Base-by-base conservation (phyloP, 2,113 vertebrate species). In the Glaucomys volans region DNA sequence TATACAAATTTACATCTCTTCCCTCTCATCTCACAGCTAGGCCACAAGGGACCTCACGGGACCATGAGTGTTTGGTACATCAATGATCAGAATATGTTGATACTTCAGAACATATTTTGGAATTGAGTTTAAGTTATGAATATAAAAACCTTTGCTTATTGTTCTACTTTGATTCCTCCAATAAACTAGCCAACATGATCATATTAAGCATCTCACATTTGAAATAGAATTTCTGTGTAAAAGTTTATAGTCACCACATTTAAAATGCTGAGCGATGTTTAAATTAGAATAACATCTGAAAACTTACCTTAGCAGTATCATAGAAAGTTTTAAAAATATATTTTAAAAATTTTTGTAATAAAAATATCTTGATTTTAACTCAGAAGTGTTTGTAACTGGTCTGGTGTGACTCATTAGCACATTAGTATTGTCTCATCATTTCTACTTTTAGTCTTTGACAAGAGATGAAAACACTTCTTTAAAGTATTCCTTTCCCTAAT, bases 341-440 rank as follows among this genome's bases (percentile, higher is more conserved):
- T 76, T 90, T 72, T 10, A 17, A 59, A 85, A 93, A n/a, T 42
- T 10, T 71, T 94, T 88, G 80, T 35, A 71, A 76, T 64, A 40
- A 94, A 90, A 71, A 66, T 83, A 47, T 90, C 74, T 28, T 28
- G 13, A 77, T 67, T 44, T 93, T 50, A 69, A 91, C 35, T n/a
- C 9, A 42, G n/a, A 95, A 52, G 30, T 83, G 52, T 44, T 54
- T 47, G 57, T 66, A 83, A 67, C 62, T 44, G 18, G 35, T 82
- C 30, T 44, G 16, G 83, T 74, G 44, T 26, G 30, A 16, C 52
- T 95, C 16, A 71, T 76, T 54, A 57, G 72, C 42, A 62, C 5
- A 42, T 69, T 69, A 79, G 26, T 8, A 59, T 30, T 87, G 40
- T 75, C 44, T 96, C 59, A 44, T 50, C 42, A 74, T n/a, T 92